These are phyloP conservation scores for Heliconius himera DNA, from an alignment of 1,140 invertebrate genomes.

Conservation along the genomic window DNA sequence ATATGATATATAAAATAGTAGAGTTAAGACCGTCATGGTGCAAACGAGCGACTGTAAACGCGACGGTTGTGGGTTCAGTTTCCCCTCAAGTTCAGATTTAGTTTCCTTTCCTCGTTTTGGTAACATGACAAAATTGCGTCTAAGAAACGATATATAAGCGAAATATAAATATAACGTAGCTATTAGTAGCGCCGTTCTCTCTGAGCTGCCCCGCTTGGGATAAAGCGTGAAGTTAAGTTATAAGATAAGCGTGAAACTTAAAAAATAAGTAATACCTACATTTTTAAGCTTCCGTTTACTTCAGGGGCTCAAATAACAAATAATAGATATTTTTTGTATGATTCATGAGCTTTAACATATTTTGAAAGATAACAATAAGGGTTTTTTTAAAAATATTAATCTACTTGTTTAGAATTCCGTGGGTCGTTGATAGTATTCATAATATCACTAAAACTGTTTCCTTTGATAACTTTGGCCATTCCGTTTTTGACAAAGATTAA, in stretches of 20 bases:
- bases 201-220: no score
- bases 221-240: no score
- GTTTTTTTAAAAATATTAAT: slow-evolving; percentile 21
- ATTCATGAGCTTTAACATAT: not conserved
- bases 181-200: no score
- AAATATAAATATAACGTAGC: not conserved
- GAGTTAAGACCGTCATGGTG: no score
- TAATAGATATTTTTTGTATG: not conserved
- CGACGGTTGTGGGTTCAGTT: no score
- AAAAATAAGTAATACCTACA: not conserved
- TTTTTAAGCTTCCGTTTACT: not conserved
- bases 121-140: no score
- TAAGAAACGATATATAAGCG: no score
- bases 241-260: not conserved
- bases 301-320: not conserved
- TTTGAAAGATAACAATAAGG: slow-evolving; percentile 5
- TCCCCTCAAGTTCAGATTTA: no score
- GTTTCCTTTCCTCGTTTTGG: no score
- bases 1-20: no score
- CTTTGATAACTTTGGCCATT: slow-evolving; percentile 61
- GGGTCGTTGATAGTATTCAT: slow-evolving; percentile 22
- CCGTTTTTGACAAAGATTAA: slow-evolving; percentile 56
- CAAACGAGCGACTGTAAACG: no score
- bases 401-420: slow-evolving; percentile 19
- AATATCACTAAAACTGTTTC: slow-evolving; percentile 55